A percentile compares a stretch with the other conserved stretches of the same genome.
These are phyloP conservation scores for Keiferia lycopersicella DNA, from an alignment of 2,888 invertebrate genomes.

Conservation along the genomic window DNA sequence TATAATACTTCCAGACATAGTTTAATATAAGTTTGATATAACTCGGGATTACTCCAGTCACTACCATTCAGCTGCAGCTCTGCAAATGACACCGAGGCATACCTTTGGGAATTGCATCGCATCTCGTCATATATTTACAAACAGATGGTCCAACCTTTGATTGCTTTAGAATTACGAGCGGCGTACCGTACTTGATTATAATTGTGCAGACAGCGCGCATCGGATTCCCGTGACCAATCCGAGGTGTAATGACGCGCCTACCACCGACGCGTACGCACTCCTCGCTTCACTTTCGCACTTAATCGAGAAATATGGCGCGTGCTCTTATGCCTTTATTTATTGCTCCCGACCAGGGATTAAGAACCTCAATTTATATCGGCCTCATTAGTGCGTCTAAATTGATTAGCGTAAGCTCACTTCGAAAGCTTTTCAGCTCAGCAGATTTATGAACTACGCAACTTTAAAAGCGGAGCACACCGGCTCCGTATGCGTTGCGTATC, in stretches of 20 bases:
- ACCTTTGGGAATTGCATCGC: conserved; percentile 20
- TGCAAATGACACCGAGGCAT: conserved; percentile 16
- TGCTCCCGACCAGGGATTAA: conserved; percentile 66
- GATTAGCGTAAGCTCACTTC: conserved; percentile 60
- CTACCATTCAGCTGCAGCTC: neutral
- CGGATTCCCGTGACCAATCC: conserved; percentile 79
- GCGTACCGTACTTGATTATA: conserved; percentile 74
- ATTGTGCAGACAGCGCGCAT: conserved; percentile 75
- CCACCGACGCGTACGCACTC: conserved; percentile 47
- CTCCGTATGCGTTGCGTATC: too few species aligned
- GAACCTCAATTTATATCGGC: conserved; percentile 72
- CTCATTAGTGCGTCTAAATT: conserved; percentile 75
- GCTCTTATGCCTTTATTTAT: conserved; percentile 79
- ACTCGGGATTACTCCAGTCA: conserved; percentile 25
- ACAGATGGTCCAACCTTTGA: conserved; percentile 71
- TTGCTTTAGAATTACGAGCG: conserved; percentile 78
- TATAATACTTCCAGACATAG: conserved; percentile 7
- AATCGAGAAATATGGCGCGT: conserved; percentile 80
- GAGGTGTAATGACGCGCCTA: conserved; percentile 70
- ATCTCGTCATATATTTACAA: conserved; percentile 50
- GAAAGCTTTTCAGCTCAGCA: conserved; percentile 29
- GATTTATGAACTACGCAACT: conserved; percentile 31
- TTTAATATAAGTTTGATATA: conserved; percentile 26
- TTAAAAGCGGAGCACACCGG: too few species aligned
- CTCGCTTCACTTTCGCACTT: conserved; percentile 76